Base-by-base conservation (phyloP, 2,113 vertebrate genomes). In the Nanorana parkeri region DNA sequence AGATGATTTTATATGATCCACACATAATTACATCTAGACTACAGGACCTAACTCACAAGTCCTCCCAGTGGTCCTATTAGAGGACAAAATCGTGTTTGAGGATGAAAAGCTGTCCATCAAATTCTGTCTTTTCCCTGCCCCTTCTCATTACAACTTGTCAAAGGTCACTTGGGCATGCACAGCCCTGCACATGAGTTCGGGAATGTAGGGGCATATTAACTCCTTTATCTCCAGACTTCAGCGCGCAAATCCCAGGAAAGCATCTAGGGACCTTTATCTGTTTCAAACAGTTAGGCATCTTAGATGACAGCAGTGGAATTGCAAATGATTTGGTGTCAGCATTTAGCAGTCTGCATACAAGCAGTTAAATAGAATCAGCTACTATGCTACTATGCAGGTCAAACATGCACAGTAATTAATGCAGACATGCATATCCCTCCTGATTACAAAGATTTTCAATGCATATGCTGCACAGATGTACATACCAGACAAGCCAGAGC, bases 41-140 rank as follows among this genome's bases (percentile, higher is more conserved):
- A 63, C 41, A 52, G 32, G 51, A 81, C 58, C 47, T 32, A 73
- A 73, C 68, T 73, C 79, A 41, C n/a, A 32, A 51, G 56, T 74
- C 61, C 52, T 66, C 80, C 61, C 64, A 64, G 51, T 65, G 16
- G 79, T 73, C 69, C 69, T 28, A 74, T 65, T 74, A 81, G 41
- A 54, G 68, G 63, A 60, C 61, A 76, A 66, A 68, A 76, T 83
- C 52, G 13, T 56, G 78, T 80, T 60, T 69, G 29, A 68, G 72
- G 21, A 76, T 67, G 63, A 73, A 76, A 83, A 76, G 80, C 72
- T 83, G 72, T 76, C 71, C 63, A 83, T 83, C 80, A 83, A 60
- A 76, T 63, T 10, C n/a, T 29, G 15, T 58, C 60, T 65, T 47
- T 56, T 55, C 56, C 19, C 69, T 76, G 29, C 72, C 64, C 63